A percentile compares a stretch with the other conserved stretches of the same genome.
Conservation (phyloP, 2,797 vertebrate species). For the Naso thynnoides region DNA sequence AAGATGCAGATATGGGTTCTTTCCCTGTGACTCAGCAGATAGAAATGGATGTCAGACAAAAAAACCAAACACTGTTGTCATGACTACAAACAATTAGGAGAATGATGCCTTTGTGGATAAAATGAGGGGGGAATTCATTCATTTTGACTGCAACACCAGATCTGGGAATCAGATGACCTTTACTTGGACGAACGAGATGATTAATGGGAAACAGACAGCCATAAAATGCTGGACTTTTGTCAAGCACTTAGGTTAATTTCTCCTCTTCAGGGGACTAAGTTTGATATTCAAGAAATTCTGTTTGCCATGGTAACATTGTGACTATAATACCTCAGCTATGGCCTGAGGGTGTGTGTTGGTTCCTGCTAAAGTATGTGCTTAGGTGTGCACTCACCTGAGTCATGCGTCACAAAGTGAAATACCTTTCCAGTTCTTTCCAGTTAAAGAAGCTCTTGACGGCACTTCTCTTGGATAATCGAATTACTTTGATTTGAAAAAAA, state of each 20-base stretch:
- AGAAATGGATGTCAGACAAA: conserved; percentile 51
- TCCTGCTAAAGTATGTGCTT: conserved; percentile 33
- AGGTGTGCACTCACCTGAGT: conserved; percentile 73
- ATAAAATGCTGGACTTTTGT: conserved; percentile 2
- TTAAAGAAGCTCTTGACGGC: conserved; percentile 49
- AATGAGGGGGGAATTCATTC: neutral
- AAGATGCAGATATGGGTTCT: conserved; percentile 30
- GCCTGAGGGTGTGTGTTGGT: conserved; percentile 22
- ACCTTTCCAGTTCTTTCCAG: conserved; percentile 26
- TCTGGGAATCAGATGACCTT: conserved; percentile 59
- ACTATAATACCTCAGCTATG: neutral
- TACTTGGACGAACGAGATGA: conserved; percentile 38
- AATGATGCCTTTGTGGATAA: conserved; percentile 65
- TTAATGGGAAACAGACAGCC: conserved; percentile 19
- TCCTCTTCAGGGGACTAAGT: neutral
- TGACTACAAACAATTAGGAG: conserved; percentile 50
- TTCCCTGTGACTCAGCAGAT: conserved; percentile 61
- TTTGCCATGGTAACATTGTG: neutral
- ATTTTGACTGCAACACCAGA: conserved; percentile 31
- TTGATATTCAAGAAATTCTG: neutral
- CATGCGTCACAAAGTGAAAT: conserved; percentile 38
- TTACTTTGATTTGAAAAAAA: neutral
- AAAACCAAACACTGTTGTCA: conserved; percentile 69
- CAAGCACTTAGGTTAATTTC: neutral
- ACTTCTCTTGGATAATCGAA: conserved; percentile 31